Evolutionary conservation across 2,888 invertebrate species (phyloP).

Genomic region (Julus scandinavius): DNA sequence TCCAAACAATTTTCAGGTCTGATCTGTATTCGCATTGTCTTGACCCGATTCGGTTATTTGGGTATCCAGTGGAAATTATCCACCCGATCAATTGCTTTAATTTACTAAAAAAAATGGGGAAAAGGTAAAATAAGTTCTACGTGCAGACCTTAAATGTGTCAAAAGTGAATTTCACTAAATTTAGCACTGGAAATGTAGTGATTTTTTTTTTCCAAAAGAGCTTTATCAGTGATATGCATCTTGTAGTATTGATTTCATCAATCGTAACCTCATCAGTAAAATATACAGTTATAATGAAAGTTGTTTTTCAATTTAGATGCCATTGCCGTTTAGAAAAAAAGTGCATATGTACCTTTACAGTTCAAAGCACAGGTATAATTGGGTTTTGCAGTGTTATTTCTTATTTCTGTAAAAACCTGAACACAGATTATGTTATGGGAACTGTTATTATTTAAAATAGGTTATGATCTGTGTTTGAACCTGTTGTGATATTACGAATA

Average conservation of each 20-base stretch:
- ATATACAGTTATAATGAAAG: background rate
- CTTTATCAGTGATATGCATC: background rate
- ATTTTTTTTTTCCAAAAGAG: too few species aligned
- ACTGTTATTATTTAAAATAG: too few species aligned
- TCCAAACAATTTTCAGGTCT: background rate
- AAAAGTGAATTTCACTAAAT: background rate
- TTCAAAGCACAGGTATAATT: too few species aligned
- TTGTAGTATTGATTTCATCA: background rate
- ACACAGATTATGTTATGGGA: too few species aligned
- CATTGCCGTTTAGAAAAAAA: background rate
- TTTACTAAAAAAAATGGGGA: background rate
- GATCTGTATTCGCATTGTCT: background rate
- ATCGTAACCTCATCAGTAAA: background rate
- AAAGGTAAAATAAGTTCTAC: background rate
- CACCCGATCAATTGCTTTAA: background rate
- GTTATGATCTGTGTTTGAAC: too few species aligned
- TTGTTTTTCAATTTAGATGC: background rate
- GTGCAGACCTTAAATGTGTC: background rate
- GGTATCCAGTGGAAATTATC: background rate
- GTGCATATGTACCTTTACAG: too few species aligned
- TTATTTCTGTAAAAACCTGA: too few species aligned
- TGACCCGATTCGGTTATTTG: constrained; percentile 28
- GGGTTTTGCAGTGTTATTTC: too few species aligned
- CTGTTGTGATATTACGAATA: too few species aligned
- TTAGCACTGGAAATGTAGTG: background rate